These are phyloP conservation scores for Ptychodera flava DNA, from an alignment of 35 echinoderm and acorn worm genomes.

Conservation along the genomic window DNA sequence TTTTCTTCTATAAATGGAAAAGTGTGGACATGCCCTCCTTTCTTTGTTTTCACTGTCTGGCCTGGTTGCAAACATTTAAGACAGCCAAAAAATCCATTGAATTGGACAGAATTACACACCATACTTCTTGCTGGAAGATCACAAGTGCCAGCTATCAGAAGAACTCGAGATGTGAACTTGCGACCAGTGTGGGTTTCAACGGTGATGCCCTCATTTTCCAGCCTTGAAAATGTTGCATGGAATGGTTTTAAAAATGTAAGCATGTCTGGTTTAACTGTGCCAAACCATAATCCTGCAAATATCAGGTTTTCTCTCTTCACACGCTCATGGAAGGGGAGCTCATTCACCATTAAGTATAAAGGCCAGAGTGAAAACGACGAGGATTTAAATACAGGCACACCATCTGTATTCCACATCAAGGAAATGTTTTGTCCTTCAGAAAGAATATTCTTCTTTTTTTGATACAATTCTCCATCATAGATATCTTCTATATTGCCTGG, in stretches of 20 bases:
- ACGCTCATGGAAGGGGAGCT: conserved; percentile 27
- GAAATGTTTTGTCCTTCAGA: conserved; percentile 30
- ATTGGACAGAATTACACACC: conserved; percentile 9
- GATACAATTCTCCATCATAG: conserved; percentile 55
- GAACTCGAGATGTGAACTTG: background rate
- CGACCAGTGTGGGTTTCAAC: conserved; percentile 4
- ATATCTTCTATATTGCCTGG: conserved; percentile 61
- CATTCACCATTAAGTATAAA: conserved; percentile 61
- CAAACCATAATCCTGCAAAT: conserved; percentile 18
- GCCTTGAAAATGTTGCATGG: background rate
- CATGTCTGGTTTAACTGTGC: conserved; percentile 5
- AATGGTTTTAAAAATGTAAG: conserved; percentile 20
- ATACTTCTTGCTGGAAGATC: conserved; percentile 26
- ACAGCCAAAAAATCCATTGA: conserved; percentile 21
- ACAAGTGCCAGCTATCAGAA: conserved; percentile 15
- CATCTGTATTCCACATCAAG: conserved; percentile 69
- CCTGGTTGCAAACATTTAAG: conserved; percentile 21
- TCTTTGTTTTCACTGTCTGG: conserved; percentile 17
- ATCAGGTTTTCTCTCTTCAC: background rate
- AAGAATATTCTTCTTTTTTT: conserved; percentile 22
- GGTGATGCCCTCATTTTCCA: background rate
- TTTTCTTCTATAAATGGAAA: conserved; percentile 25
- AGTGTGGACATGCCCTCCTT: conserved; percentile 19
- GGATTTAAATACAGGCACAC: no score
- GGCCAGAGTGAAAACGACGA: conserved; percentile 52